Conservation (phyloP, 2,888 invertebrate species). For the Xestia rhomboidea region DNA sequence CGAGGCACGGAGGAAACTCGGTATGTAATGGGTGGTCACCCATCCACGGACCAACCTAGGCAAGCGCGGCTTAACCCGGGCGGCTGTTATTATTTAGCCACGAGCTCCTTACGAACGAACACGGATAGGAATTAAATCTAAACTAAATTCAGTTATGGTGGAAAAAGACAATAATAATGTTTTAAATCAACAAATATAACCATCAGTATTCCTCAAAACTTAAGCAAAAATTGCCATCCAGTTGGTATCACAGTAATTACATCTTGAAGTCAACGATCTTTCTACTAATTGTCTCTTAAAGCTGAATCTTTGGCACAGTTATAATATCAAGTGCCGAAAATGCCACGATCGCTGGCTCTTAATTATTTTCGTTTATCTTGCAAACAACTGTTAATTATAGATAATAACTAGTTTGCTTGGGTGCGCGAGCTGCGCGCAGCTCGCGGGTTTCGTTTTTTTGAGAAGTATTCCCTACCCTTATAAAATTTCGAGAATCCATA, state of each 20-base stretch:
- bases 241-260: constrained; percentile 4
- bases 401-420: too few relatives aligned
- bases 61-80: too few relatives aligned
- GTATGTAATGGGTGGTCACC: too few relatives aligned
- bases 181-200: neutral
- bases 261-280: neutral
- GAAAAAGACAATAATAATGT: neutral
- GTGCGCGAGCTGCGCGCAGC: too few relatives aligned
- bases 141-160: neutral
- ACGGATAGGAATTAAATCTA: too few relatives aligned
- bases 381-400: neutral
- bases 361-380: constrained; percentile 10
- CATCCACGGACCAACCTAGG: too few relatives aligned
- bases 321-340: constrained; percentile 10
- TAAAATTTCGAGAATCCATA: too few relatives aligned
- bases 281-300: constrained; percentile 15
- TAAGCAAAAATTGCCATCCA: neutral
- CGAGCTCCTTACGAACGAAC: too few relatives aligned
- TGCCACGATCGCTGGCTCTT: neutral
- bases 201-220: neutral
- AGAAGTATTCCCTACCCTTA: too few relatives aligned
- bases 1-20: too few relatives aligned
- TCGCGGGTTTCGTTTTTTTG: too few relatives aligned
- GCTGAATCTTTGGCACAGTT: constrained; percentile 1
- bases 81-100: too few relatives aligned